Base-by-base conservation (phyloP, 2,797 vertebrate species). In the Lindbergichthys nudifrons region DNA sequence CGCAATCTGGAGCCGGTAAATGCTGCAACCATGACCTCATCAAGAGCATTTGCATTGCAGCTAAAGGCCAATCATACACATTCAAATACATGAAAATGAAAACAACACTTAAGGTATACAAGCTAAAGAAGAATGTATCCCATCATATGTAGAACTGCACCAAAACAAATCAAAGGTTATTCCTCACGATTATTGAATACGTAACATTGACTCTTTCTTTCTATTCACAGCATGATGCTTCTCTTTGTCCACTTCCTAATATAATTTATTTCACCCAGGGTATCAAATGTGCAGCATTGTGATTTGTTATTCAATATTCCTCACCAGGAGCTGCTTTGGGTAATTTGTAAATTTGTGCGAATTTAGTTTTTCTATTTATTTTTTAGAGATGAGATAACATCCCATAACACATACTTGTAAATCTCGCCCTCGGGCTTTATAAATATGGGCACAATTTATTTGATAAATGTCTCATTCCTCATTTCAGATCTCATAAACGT, bases 301-400 rank as follows among this genome's bases (percentile, higher is more conserved):
- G 71, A 82, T 78, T 75, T 82, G 61, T 79, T 77, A 68, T 82
- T 87, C 61, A 73, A 61, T 75, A 69, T 62, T 43, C 70, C 45
- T 71, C 62, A 80, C 70, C 39, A 73, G 63, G 52, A 47, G 66
- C 73, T 45, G 57, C 53, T 65, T 50, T 42, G 36, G 30, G 64
- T 85, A 61, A 84, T 87, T 79, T 63, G 10, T 3, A 48, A n/a
- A 53, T 81, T 58, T 75, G 50, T 41, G 61, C 23, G 10, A 14
- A 19, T 67, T 76, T 59, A 80, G 52, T 75, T 70, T 82, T 54
- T 23, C 36, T 54, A 15, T 26, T 64, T 74, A 59, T 73, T 81
- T 79, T 32, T 73, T 51, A 46, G 42, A 75, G 45, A 83, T 69
- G 67, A 73, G 75, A 84, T 81, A 59, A 75, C 45, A 50, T 77